Evolutionary conservation across 2,797 vertebrate species (phyloP), one percentile per base, ranked within the genome.

Genomic region (Alfaro cultratus): DNA sequence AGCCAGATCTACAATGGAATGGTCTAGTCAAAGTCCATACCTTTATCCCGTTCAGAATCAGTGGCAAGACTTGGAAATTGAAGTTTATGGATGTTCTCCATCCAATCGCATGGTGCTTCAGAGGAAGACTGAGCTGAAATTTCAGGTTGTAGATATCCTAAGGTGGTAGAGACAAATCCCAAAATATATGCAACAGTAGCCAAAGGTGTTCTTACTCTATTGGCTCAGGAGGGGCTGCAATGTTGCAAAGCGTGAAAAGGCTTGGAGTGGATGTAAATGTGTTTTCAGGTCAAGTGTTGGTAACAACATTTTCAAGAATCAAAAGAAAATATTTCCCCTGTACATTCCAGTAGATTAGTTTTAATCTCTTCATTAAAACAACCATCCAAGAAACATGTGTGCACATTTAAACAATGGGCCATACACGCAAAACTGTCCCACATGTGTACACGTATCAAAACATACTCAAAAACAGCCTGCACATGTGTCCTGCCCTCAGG

Each of bases 401-500:
- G 57, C 34, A 29, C 18, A 1, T 49, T 57, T 15, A 39, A 45
- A 43, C 13, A 55, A 41, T 0, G 18, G 2, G 53, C 80, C 73
- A 79, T 70, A 60, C 67, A 68, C 12, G 0, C 77, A 81, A 45
- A 71, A 51, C 73, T 21, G 21, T 39, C 9, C 73, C 2, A 11
- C 23, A 39, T 74, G 47, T 53, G 18, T 23, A 36, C 47, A 45
- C 5, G 41, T 13, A 57, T 75, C 29, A 26, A 53, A n/a, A 51
- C 36, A 3, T 53, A 43, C n/a, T 13, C 0, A 74, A n/a, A 55
- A 75, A 78, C 78, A 91, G 81, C 76, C 12, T 29, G 74, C 83
- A 87, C 86, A 86, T 83, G 79, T 45, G 85, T 86, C 91, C 91
- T 91, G 81, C 92, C 94, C 92, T 94, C 89, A 94, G 94, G 95